phyloP scores from a whole-genome alignment of 2,113 vertebrate genomes.

The Trogon surrucura region DNA sequence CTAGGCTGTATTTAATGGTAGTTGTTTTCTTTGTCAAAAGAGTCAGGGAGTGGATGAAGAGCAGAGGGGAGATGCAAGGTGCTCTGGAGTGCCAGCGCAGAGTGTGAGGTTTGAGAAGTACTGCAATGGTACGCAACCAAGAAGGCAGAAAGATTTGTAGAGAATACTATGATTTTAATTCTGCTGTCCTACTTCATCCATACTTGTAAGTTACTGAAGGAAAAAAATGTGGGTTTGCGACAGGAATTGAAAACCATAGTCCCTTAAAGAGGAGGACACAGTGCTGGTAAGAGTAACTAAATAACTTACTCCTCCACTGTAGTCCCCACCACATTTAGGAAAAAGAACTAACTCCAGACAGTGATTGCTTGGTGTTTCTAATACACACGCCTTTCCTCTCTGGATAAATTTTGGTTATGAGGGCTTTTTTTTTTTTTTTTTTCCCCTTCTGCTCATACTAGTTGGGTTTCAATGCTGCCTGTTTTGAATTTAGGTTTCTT shows the following conservation, averaged over 20 bases:
- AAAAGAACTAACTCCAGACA: not conserved
- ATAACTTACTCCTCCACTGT: not conserved
- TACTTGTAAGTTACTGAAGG: not conserved
- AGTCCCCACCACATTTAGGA: not conserved
- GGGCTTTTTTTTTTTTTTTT: not conserved
- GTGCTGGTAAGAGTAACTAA: not conserved
- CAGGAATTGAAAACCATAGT: not conserved
- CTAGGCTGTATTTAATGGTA: not conserved
- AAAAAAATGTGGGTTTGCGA: rapidly evolving
- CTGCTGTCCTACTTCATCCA: not conserved
- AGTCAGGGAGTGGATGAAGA: not conserved
- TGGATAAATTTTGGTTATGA: not conserved
- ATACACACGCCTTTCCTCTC: not conserved
- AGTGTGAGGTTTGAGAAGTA: not conserved
- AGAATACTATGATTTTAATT: not conserved
- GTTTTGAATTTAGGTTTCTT: not conserved
- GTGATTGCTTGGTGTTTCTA: not conserved
- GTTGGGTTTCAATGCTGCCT: not conserved
- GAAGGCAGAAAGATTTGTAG: not conserved
- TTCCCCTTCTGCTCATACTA: not conserved
- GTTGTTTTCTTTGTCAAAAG: not conserved
- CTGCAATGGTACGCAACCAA: rapidly evolving
- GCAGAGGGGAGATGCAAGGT: not conserved
- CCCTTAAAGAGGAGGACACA: not conserved
- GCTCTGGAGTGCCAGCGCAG: not conserved